Evolutionary conservation across 2,113 vertebrate genomes (phyloP).

Genomic region (Taxidea taxus): DNA sequence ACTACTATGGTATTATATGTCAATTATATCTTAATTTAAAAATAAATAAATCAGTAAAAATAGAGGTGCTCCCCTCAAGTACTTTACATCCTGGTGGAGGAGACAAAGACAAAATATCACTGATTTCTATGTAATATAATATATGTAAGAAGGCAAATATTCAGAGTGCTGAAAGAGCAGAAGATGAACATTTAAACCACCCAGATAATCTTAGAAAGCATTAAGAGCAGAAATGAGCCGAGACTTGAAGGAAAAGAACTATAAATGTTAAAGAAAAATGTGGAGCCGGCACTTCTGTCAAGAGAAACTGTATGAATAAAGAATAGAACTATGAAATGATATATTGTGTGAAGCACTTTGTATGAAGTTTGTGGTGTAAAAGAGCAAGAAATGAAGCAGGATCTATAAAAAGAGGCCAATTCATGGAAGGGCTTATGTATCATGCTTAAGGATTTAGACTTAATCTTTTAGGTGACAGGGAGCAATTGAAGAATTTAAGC

Average conservation of each 20-base stretch:
- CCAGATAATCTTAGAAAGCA: background rate
- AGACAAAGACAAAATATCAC: background rate
- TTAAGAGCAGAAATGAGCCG: background rate
- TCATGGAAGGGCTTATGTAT: background rate
- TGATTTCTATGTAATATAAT: background rate
- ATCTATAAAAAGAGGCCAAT: background rate
- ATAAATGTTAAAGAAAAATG: slow-evolving; percentile 55
- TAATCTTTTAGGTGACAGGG: background rate
- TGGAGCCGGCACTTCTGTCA: background rate
- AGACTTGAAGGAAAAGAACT: slow-evolving; percentile 25
- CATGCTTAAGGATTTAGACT: background rate
- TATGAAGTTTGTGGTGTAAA: slow-evolving; percentile 35
- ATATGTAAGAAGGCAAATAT: background rate
- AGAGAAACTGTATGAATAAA: slow-evolving; percentile 52
- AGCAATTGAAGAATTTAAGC: background rate
- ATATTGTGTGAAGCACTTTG: slow-evolving; percentile 38
- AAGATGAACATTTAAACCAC: slow-evolving; percentile 10
- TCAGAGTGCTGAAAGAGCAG: background rate
- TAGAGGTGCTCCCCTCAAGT: background rate
- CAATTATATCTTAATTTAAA: background rate
- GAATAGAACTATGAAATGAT: slow-evolving; percentile 45
- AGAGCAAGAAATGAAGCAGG: slow-evolving; percentile 44
- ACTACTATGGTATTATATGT: background rate
- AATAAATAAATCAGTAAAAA: background rate
- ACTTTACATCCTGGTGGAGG: background rate